Evolutionary conservation across 2,888 invertebrate genomes (phyloP).

Genomic region (Spialia ferax): DNA sequence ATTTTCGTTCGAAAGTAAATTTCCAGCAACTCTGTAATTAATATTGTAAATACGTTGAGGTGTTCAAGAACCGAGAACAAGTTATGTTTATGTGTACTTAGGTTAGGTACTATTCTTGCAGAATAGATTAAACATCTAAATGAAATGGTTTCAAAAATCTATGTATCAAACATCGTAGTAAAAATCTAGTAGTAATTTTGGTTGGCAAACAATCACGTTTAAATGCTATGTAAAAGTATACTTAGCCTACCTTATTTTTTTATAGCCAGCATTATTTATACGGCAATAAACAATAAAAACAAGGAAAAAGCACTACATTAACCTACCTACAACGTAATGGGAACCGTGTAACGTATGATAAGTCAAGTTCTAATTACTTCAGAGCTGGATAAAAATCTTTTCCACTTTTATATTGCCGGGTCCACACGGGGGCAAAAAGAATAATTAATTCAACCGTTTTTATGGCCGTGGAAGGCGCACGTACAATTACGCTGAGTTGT

Average conservation of each 20-base stretch:
- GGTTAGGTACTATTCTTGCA: no score
- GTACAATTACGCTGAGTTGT: constrained; percentile 34
- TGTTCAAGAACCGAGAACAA: no score
- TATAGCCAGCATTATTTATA: not conserved
- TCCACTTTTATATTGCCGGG: constrained; percentile 14
- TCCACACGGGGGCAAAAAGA: constrained; percentile 29
- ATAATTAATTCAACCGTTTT: constrained; percentile 39
- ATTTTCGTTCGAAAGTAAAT: no score
- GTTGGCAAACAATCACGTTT: not conserved
- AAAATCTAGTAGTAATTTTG: no score
- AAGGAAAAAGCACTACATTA: not conserved
- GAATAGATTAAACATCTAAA: no score
- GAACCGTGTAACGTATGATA: constrained; percentile 15
- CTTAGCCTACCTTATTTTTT: no score
- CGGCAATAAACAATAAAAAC: not conserved
- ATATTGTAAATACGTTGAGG: no score
- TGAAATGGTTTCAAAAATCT: no score
- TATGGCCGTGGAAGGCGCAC: constrained; percentile 29
- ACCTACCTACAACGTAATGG: not conserved
- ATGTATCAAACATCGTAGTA: no score
- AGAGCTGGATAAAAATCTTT: constrained; percentile 33
- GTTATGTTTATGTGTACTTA: no score
- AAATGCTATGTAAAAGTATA: no score
- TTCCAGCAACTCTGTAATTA: no score
- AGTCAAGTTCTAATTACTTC: constrained; percentile 36